Conservation (phyloP, 2,113 vertebrate species). For the Piprites chloris region DNA sequence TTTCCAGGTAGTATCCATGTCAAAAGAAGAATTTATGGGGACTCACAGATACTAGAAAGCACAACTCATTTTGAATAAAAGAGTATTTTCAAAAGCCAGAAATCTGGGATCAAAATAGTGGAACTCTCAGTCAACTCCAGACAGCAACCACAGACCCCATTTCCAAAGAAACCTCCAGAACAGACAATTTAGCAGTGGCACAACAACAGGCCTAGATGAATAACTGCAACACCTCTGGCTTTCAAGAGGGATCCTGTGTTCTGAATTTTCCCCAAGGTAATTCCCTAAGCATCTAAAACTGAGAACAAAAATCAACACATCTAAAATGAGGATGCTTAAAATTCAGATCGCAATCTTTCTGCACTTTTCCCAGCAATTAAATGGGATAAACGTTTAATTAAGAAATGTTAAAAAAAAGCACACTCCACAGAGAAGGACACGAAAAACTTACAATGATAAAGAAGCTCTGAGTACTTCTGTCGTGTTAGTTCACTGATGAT, state of each 20-base stretch:
- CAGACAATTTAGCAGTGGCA: fast-evolving
- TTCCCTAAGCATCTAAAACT: background rate
- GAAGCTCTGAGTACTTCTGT: background rate
- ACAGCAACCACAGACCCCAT: background rate
- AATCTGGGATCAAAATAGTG: background rate
- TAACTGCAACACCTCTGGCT: background rate
- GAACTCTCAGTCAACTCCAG: background rate
- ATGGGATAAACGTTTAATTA: background rate
- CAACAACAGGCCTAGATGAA: background rate
- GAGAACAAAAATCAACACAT: background rate
- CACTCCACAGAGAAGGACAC: background rate
- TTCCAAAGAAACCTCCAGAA: background rate
- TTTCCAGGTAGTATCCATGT: background rate
- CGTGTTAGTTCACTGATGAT: background rate
- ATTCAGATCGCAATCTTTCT: background rate
- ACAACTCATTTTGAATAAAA: background rate
- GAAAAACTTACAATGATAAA: background rate
- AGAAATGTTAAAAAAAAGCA: background rate
- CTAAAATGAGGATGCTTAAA: background rate
- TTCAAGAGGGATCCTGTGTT: background rate
- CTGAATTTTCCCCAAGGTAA: background rate
- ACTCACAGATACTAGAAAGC: background rate
- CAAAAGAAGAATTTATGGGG: background rate
- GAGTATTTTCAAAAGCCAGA: background rate
- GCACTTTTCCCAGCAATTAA: background rate